Conservation (phyloP, 2,113 vertebrate species). For the Pionites leucogaster region DNA sequence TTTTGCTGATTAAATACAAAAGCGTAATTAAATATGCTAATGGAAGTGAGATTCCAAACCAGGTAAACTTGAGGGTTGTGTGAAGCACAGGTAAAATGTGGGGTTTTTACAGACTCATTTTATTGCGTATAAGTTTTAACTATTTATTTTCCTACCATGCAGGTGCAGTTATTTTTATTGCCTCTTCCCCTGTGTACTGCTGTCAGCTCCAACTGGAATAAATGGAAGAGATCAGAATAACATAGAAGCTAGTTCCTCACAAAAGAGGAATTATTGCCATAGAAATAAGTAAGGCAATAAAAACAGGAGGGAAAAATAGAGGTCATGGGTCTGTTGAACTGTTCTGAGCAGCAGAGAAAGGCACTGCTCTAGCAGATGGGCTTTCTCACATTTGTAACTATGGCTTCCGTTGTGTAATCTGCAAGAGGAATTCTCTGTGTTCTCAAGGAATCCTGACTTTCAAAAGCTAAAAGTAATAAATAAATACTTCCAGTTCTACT, state of each 20-base stretch:
- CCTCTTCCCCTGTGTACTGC: background rate
- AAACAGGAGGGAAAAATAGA: background rate
- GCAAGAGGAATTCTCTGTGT: background rate
- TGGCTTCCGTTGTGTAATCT: background rate
- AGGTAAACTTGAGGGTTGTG: background rate
- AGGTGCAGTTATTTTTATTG: background rate
- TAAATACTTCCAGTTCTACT: background rate
- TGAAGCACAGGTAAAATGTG: background rate
- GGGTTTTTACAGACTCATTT: background rate
- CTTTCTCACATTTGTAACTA: background rate
- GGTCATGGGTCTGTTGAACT: background rate
- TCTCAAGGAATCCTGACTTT: background rate
- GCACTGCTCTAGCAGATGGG: background rate
- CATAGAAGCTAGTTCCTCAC: background rate
- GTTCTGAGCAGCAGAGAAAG: background rate
- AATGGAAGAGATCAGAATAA: background rate
- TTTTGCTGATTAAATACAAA: constrained; percentile 72
- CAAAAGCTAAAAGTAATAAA: background rate
- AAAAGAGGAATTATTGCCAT: background rate
- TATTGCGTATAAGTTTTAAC: background rate
- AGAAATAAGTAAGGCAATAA: constrained; percentile 11
- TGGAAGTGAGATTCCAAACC: constrained; percentile 28
- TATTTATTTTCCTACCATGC: background rate
- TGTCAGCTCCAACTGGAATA: background rate
- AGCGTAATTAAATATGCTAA: constrained; percentile 75